Conservation (phyloP, 2,797 vertebrate genomes). For the Pangasius krempfi region DNA sequence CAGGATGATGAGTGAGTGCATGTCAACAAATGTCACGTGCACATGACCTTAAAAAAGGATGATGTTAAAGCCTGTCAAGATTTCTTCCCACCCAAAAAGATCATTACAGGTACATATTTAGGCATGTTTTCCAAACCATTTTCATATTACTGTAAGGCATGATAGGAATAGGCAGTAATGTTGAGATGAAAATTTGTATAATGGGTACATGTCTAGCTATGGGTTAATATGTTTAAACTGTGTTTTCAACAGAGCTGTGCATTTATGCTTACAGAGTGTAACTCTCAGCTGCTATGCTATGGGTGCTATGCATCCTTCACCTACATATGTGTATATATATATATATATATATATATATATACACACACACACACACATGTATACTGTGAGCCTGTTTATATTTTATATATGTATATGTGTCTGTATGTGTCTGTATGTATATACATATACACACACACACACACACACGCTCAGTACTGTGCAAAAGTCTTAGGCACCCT, state of each 20-base stretch:
- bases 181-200: background rate
- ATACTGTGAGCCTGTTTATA: no score
- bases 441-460: no score
- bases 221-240: background rate
- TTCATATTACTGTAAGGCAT: background rate
- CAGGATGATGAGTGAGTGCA: background rate
- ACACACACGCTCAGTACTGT: no score
- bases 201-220: background rate
- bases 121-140: background rate
- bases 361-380: no score
- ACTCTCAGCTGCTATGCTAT: background rate
- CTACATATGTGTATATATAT: background rate
- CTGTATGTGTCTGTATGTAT: no score
- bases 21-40: background rate
- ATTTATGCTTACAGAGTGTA: background rate
- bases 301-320: no score
- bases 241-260: background rate
- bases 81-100: background rate
- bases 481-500: no score
- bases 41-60: background rate
- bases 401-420: no score
- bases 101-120: background rate
- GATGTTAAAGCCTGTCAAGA: background rate
- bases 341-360: no score
- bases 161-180: background rate